These are phyloP conservation scores for Anagrus nilaparvatae DNA, from an alignment of 1,140 invertebrate species.

Conservation along the genomic window DNA sequence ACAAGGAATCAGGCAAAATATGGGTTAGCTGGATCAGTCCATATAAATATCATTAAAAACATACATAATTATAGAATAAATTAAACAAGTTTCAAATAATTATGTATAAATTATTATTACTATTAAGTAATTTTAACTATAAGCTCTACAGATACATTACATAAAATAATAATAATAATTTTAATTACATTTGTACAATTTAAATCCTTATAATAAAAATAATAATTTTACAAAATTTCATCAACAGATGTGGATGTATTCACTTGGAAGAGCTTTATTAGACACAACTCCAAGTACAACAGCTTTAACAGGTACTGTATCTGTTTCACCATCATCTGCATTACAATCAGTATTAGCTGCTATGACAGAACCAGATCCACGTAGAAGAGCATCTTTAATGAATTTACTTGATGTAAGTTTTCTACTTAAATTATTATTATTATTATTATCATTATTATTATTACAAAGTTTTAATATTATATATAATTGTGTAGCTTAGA, in stretches of 20 bases:
- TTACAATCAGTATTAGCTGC: conserved; percentile 45
- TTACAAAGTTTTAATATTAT: neutral
- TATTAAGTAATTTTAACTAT: too few relatives aligned
- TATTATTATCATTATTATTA: neutral
- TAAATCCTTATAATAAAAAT: too few relatives aligned
- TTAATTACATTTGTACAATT: too few relatives aligned
- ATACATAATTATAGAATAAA: too few relatives aligned
- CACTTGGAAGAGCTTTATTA: conserved; percentile 45
- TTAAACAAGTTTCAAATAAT: too few relatives aligned
- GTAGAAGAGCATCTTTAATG: conserved; percentile 47
- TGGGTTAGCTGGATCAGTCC: too few relatives aligned
- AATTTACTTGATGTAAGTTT: conserved; percentile 48
- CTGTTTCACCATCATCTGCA: conserved; percentile 41
- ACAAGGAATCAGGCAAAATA: too few relatives aligned
- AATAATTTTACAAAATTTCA: too few relatives aligned
- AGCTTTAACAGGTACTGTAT: conserved; percentile 43
- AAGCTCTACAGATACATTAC: too few relatives aligned
- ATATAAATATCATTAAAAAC: too few relatives aligned
- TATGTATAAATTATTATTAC: too few relatives aligned
- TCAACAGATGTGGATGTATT: conserved; percentile 54
- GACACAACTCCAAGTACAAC: conserved; percentile 41
- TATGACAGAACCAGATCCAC: conserved; percentile 45
- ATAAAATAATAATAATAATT: too few relatives aligned
- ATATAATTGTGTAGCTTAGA: neutral
- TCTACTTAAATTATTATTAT: neutral